Conservation (phyloP, 2,888 invertebrate species). For the Aricia artaxerxes region DNA sequence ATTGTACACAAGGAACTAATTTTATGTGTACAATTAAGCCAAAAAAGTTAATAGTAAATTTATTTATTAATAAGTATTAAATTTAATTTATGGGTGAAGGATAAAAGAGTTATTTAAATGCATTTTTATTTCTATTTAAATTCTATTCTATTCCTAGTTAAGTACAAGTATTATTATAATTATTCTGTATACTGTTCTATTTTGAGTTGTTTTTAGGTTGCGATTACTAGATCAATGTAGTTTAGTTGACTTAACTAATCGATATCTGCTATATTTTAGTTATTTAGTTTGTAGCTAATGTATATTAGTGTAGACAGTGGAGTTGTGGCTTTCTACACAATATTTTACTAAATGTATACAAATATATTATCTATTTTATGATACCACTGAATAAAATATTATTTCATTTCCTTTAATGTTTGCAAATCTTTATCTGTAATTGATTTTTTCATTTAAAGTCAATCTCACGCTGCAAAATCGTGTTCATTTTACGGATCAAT, state of each 20-base stretch:
- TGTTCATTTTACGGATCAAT: not conserved
- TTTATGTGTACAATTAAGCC: not conserved
- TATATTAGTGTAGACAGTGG: constrained; percentile 5
- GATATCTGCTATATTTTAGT: not conserved
- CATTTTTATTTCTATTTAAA: not conserved
- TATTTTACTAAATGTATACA: constrained; percentile 27
- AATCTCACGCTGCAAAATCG: not conserved
- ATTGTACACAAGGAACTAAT: not conserved
- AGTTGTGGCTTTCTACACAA: constrained; percentile 5
- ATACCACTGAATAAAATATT: constrained; percentile 6
- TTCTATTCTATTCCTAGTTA: not conserved
- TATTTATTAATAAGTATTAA: not conserved
- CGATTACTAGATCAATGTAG: constrained; percentile 19
- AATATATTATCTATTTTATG: constrained; percentile 18
- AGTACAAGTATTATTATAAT: constrained; percentile 20
- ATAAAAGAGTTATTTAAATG: constrained; percentile 3
- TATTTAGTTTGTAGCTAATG: constrained; percentile 12
- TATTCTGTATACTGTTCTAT: not conserved
- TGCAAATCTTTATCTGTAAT: not conserved
- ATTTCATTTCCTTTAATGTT: constrained; percentile 5
- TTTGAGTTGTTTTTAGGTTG: not conserved
- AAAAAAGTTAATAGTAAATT: too few species aligned
- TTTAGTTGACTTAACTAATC: constrained; percentile 17
- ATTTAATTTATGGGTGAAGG: not conserved
- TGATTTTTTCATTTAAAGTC: not conserved